Evolutionary conservation across 2,797 vertebrate genomes (phyloP), one percentile per base, ranked within the genome.

Genomic region (Microcaecilia unicolor): DNA sequence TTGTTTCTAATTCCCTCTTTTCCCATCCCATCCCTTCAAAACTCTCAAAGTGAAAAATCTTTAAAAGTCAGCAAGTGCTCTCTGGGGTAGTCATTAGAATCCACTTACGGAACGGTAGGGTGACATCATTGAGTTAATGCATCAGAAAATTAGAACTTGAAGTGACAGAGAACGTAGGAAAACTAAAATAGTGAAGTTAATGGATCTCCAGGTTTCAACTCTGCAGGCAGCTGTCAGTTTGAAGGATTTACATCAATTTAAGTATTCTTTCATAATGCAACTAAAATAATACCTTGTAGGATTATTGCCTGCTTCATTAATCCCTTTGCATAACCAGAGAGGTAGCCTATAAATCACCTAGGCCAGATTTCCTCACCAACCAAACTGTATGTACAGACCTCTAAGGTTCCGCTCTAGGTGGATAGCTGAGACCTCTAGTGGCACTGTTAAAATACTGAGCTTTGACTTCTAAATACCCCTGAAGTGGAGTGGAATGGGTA

Each of bases 11-110:
- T n/a, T n/a, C n/a, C n/a, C n/a, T n/a, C n/a, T n/a, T n/a, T n/a
- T n/a, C n/a, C n/a, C n/a, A n/a, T n/a, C n/a, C n/a, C n/a, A n/a
- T n/a, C n/a, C n/a, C n/a, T n/a, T n/a, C n/a, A n/a, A 56, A 49
- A 45, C 57, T n/a, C n/a, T n/a, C 67, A 58, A 55, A 33, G 53
- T 64, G 56, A 61, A 67, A 67, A 77, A 76, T 65, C 75, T 72
- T 70, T 75, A 75, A 81, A 81, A 78, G 71, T 74, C 70, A 60
- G 55, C 57, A 71, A 69, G 67, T 67, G 61, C 68, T 69, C 76
- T 72, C 71, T 46, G 61, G 76, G 72, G 76, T 71, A 66, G 38
- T 71, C 63, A 74, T 76, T 69, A 75, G 65, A 55, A 70, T 67
- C 61, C 69, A 73, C 67, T 74, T 72, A 70, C 66, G 71, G 74